Evolutionary conservation across 92 coral and sea anemone species (phyloP).

Genomic region (Diadumene lineata): DNA sequence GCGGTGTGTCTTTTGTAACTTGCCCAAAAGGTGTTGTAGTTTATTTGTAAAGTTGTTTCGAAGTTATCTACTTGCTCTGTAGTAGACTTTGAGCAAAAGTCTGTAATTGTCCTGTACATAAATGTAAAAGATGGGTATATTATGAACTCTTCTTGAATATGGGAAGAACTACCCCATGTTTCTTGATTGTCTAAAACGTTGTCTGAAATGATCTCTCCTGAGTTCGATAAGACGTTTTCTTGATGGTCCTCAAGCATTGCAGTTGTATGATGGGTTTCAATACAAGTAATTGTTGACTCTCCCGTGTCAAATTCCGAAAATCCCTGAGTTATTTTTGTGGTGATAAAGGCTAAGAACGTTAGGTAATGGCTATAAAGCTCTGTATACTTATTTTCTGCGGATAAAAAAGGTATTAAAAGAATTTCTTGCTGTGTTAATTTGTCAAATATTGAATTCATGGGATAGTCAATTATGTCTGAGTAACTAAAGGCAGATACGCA

Average conservation of each 20-base stretch:
- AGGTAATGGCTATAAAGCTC: background rate
- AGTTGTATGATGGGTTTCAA: too few species aligned
- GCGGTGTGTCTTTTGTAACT: background rate
- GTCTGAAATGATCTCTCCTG: background rate
- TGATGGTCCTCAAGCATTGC: background rate
- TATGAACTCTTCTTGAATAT: background rate
- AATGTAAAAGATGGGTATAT: background rate
- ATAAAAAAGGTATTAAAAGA: background rate
- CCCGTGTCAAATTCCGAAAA: too few species aligned
- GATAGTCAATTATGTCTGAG: background rate
- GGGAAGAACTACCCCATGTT: background rate
- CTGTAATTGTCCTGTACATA: background rate
- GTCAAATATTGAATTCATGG: background rate
- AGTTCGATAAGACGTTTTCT: background rate
- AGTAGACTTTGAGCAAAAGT: background rate
- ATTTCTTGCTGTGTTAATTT: background rate
- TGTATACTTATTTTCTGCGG: background rate
- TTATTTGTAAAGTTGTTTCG: background rate
- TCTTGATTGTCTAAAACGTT: background rate
- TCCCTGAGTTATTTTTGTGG: too few species aligned
- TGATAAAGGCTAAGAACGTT: too few species aligned
- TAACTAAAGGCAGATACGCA: background rate
- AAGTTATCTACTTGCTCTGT: background rate
- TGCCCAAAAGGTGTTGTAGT: background rate
- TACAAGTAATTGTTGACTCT: too few species aligned